phyloP scores from a whole-genome alignment of 2,797 vertebrate genomes.

The Malacoctenus gilli region DNA sequence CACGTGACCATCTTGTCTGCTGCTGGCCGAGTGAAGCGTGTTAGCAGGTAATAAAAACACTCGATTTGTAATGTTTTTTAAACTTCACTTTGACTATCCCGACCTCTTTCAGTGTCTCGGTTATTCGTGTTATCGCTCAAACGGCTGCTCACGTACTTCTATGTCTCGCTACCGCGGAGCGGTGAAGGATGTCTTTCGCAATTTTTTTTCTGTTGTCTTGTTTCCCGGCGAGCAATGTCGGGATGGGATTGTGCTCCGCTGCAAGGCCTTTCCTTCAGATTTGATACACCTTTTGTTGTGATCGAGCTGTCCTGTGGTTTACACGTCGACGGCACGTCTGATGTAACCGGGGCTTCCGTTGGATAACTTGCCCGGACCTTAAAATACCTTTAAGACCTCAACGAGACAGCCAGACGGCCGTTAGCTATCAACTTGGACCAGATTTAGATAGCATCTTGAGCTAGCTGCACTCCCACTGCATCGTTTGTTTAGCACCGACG shows the following conservation, averaged over 20 bases:
- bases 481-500: slow-evolving; percentile 43
- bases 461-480: slow-evolving; percentile 47
- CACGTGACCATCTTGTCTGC: slow-evolving; percentile 85
- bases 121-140: background rate
- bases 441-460: slow-evolving; percentile 66
- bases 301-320: slow-evolving; percentile 17
- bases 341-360: background rate
- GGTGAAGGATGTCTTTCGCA: slow-evolving; percentile 63
- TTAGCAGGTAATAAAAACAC: slow-evolving; percentile 85
- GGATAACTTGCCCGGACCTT: background rate
- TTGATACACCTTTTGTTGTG: slow-evolving; percentile 43
- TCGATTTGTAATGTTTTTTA: slow-evolving; percentile 34
- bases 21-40: slow-evolving; percentile 82
- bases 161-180: background rate
- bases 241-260: slow-evolving; percentile 69
- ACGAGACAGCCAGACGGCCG: slow-evolving; percentile 11
- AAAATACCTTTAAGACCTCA: background rate
- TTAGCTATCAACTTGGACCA: slow-evolving; percentile 33
- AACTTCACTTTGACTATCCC: background rate
- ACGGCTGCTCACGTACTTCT: background rate
- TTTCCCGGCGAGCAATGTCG: slow-evolving; percentile 76
- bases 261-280: slow-evolving; percentile 68
- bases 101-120: fast-evolving
- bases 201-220: slow-evolving; percentile 73
- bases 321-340: background rate